phyloP scores from a whole-genome alignment of 2,888 invertebrate species.

The Meliscaeva auricollis region DNA sequence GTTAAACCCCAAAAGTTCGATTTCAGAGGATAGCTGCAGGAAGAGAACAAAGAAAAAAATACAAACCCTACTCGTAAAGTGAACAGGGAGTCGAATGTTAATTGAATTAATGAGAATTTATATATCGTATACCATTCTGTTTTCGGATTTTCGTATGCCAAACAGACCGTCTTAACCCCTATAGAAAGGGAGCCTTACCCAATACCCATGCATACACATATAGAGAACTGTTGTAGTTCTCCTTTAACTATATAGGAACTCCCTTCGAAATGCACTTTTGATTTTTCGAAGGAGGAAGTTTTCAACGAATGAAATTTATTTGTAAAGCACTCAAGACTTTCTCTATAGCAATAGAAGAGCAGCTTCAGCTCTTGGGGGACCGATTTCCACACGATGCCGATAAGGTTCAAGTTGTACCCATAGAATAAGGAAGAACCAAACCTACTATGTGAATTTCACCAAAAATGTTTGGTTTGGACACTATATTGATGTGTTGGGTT shows the following conservation, averaged over 20 bases:
- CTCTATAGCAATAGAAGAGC: conserved; percentile 39
- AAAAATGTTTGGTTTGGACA: background rate
- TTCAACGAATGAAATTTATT: conserved; percentile 73
- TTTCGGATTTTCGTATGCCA: conserved; percentile 43
- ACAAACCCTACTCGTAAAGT: background rate
- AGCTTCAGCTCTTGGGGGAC: conserved; percentile 55
- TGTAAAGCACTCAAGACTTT: conserved; percentile 73
- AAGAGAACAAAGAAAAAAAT: background rate
- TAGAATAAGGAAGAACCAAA: background rate
- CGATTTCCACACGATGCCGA: conserved; percentile 70
- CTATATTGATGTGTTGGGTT: background rate
- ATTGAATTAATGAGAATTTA: conserved; percentile 76
- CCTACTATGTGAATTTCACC: conserved; percentile 7
- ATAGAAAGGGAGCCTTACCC: conserved; percentile 29
- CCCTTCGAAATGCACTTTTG: conserved; percentile 67
- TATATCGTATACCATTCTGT: conserved; percentile 57
- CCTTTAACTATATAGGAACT: conserved; percentile 6
- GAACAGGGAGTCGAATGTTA: conserved; percentile 59
- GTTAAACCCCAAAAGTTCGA: conserved; percentile 68
- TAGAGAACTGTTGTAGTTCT: background rate
- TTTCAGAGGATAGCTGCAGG: conserved; percentile 37
- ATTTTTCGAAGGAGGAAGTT: conserved; percentile 72
- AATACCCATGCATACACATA: conserved; percentile 10
- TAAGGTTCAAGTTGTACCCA: conserved; percentile 42
- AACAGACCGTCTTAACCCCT: conserved; percentile 51